phyloP scores from a whole-genome alignment of 1,140 invertebrate genomes.

The Drosophila kepulauana region DNA sequence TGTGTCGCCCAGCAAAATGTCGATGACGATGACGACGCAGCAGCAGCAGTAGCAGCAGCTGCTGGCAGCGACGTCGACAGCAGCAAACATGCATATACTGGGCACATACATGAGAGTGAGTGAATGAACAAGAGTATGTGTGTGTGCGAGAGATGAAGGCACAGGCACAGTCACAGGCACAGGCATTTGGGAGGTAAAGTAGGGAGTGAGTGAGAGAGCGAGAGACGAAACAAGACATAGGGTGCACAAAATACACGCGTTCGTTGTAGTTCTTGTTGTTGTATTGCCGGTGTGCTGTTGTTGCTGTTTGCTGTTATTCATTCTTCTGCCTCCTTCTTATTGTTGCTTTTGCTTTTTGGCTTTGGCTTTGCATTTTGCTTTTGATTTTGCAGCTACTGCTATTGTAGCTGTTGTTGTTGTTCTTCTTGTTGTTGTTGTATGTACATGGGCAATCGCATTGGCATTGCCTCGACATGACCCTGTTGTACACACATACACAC shows the following conservation, averaged over 20 bases:
- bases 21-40: slow-evolving; percentile 29
- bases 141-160: neutral
- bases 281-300: slow-evolving; percentile 19
- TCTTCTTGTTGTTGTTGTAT: slow-evolving; percentile 7
- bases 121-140: neutral
- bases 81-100: slow-evolving; percentile 40
- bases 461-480: slow-evolving; percentile 35
- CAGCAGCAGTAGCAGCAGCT: slow-evolving; percentile 29
- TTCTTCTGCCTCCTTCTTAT: slow-evolving; percentile 15
- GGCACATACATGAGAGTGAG: slow-evolving; percentile 16
- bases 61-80: slow-evolving; percentile 38
- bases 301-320: slow-evolving; percentile 17
- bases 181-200: neutral
- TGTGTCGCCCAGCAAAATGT: slow-evolving; percentile 48
- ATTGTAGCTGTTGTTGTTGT: slow-evolving; percentile 15
- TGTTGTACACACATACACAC: slow-evolving; percentile 19
- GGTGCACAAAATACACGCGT: slow-evolving; percentile 12
- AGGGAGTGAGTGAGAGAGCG: slow-evolving; percentile 1
- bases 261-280: neutral
- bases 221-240: slow-evolving; percentile 20
- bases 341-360: slow-evolving; percentile 3
- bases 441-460: slow-evolving; percentile 24
- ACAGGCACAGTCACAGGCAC: neutral
- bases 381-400: slow-evolving; percentile 21
- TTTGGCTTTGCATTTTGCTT: slow-evolving; percentile 4